phyloP scores from a whole-genome alignment of 2,113 vertebrate genomes.

The Takifugu bimaculatus region DNA sequence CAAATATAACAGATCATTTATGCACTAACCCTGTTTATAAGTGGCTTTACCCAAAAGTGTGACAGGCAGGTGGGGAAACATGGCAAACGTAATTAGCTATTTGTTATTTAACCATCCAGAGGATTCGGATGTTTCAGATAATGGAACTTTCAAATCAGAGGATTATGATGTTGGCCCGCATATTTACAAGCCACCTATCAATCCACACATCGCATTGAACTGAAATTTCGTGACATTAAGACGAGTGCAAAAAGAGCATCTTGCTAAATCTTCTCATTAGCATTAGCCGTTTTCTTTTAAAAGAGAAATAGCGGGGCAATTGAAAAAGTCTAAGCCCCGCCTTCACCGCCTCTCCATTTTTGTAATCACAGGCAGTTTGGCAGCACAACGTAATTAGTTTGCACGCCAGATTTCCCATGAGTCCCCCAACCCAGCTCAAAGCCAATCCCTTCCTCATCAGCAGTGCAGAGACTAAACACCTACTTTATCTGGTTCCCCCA shows the following conservation, averaged over 20 bases:
- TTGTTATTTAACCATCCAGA: conserved; percentile 56
- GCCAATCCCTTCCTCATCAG: conserved; percentile 67
- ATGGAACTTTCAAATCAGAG: conserved; percentile 22
- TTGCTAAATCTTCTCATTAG: conserved; percentile 57
- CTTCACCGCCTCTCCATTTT: conserved; percentile 63
- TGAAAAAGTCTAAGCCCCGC: conserved; percentile 69
- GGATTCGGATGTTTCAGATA: conserved; percentile 39
- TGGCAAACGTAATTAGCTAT: conserved; percentile 75
- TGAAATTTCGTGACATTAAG: conserved; percentile 14
- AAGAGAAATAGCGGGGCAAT: conserved; percentile 64
- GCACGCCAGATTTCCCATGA: conserved; percentile 77
- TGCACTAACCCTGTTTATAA: conserved; percentile 76
- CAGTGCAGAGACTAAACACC: conserved; percentile 76
- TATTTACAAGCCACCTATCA: conserved; percentile 1
- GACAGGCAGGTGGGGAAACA: conserved; percentile 76
- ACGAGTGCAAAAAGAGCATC: conserved; percentile 47
- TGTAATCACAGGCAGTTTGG: conserved; percentile 72
- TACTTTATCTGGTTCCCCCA: conserved; percentile 73
- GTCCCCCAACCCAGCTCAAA: conserved; percentile 66
- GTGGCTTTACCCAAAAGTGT: conserved; percentile 73
- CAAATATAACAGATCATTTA: conserved; percentile 81
- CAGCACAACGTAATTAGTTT: conserved; percentile 71
- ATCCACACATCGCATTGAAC: conserved; percentile 1
- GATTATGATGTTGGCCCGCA: conserved; percentile 1
- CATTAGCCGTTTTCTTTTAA: conserved; percentile 48